Percentiles rank a stretch among this genome's conserved stretches.
These are phyloP conservation scores for Euschistus heros DNA, from an alignment of 1,140 invertebrate genomes.

Conservation along the genomic window DNA sequence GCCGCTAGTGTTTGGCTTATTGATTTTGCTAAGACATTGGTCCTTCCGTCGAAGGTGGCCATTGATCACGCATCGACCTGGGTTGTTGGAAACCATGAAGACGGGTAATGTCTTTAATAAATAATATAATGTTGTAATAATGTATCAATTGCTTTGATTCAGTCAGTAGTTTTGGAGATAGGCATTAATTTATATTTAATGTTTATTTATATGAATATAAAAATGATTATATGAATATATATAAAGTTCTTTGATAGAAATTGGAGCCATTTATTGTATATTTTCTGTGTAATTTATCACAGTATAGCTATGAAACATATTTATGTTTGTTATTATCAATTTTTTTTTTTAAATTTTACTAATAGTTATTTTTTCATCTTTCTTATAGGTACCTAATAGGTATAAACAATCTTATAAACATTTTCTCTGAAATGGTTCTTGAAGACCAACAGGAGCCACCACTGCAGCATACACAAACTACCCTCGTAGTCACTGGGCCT, in stretches of 20 bases:
- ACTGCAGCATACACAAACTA: not conserved
- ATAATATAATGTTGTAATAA: no score
- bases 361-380: not conserved
- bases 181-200: no score
- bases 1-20: slow-evolving; percentile 93
- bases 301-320: no score
- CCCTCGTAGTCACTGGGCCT: not conserved
- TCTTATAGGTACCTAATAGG: slow-evolving; percentile 66
- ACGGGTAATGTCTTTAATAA: slow-evolving; percentile 45
- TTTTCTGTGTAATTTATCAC: no score
- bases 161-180: no score
- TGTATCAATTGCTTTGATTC: no score
- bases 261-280: no score
- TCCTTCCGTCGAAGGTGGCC: slow-evolving; percentile 49
- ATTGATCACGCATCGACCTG: slow-evolving; percentile 77
- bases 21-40: slow-evolving; percentile 93
- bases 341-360: no score
- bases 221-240: no score
- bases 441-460: not conserved
- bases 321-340: no score
- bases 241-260: no score
- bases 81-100: slow-evolving; percentile 96
- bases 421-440: slow-evolving; percentile 50
- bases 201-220: no score
- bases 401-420: slow-evolving; percentile 84